A percentile compares a stretch with the other conserved stretches of the same genome.
These are phyloP conservation scores for Xenopus petersii DNA, from an alignment of 2,797 vertebrate species.

Conservation along the genomic window DNA sequence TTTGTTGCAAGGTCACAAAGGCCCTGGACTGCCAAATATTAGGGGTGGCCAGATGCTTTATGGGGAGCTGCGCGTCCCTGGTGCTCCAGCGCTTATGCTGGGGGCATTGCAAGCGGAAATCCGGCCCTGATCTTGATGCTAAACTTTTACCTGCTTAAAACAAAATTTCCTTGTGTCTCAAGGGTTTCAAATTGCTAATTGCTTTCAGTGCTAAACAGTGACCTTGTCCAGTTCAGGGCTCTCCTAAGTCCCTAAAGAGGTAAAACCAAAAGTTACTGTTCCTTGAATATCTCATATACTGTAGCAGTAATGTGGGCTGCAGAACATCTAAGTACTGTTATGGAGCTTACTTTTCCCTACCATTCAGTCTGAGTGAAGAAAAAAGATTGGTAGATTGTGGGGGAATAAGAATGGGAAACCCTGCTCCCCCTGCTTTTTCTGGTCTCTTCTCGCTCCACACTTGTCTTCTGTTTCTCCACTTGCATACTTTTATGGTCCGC, in stretches of 20 bases:
- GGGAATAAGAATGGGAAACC: background rate
- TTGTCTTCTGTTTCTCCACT: background rate
- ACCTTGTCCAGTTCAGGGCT: background rate
- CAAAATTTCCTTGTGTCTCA: background rate
- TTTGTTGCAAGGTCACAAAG: too few relatives aligned
- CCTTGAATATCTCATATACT: background rate
- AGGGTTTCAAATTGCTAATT: conserved; percentile 2
- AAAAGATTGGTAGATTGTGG: background rate
- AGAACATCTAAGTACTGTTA: too few relatives aligned
- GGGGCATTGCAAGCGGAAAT: too few relatives aligned
- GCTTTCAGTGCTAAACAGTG: background rate
- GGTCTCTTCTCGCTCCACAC: background rate
- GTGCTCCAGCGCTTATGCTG: too few relatives aligned
- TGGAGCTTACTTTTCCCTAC: background rate
- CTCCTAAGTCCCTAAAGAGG: background rate
- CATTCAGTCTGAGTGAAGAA: background rate
- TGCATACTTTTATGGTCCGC: background rate
- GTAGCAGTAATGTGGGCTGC: background rate
- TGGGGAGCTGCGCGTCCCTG: too few relatives aligned
- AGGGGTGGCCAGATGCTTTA: too few relatives aligned
- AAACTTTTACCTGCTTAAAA: background rate
- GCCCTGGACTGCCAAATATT: too few relatives aligned
- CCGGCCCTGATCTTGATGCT: background rate
- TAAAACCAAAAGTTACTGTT: background rate
- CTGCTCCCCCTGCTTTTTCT: background rate